These are phyloP conservation scores for Xylota segnis DNA, from an alignment of 2,888 invertebrate genomes.

Conservation along the genomic window DNA sequence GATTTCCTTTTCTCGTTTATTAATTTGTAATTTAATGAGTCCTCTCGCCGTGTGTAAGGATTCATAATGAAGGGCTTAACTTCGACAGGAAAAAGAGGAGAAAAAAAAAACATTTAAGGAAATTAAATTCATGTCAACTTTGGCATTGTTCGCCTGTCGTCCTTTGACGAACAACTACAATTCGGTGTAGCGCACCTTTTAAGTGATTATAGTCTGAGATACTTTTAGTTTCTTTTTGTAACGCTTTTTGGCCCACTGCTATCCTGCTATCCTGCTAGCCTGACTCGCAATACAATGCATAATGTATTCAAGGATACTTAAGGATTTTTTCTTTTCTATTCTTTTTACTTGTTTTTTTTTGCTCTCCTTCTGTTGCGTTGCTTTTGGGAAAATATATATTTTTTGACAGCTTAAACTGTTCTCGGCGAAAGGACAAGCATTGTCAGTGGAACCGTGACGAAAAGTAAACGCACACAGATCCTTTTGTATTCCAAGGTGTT, in stretches of 20 bases:
- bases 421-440: neutral
- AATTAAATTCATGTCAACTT: conserved; percentile 70
- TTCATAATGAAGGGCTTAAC: conserved; percentile 70
- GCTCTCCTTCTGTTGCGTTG: too few relatives aligned
- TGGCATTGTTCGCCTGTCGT: conserved; percentile 28
- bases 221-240: conserved; percentile 38
- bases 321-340: conserved; percentile 9
- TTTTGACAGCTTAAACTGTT: conserved; percentile 56
- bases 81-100: conserved; percentile 20
- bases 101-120: conserved; percentile 55
- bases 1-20: conserved; percentile 66
- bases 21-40: conserved; percentile 73
- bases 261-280: too few relatives aligned
- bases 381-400: neutral
- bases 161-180: conserved; percentile 56
- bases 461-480: conserved; percentile 27
- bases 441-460: conserved; percentile 26
- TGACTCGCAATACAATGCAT: conserved; percentile 29
- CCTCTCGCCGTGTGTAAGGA: conserved; percentile 43
- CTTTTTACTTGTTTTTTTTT: neutral
- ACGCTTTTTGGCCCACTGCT: conserved; percentile 9
- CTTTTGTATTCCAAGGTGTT: conserved; percentile 45
- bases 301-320: conserved; percentile 39
- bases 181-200: conserved; percentile 58
- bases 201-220: conserved; percentile 57